Evolutionary conservation across 1,140 invertebrate species (phyloP), one percentile per base, ranked within the genome.

Genomic region (Lithobius niger): DNA sequence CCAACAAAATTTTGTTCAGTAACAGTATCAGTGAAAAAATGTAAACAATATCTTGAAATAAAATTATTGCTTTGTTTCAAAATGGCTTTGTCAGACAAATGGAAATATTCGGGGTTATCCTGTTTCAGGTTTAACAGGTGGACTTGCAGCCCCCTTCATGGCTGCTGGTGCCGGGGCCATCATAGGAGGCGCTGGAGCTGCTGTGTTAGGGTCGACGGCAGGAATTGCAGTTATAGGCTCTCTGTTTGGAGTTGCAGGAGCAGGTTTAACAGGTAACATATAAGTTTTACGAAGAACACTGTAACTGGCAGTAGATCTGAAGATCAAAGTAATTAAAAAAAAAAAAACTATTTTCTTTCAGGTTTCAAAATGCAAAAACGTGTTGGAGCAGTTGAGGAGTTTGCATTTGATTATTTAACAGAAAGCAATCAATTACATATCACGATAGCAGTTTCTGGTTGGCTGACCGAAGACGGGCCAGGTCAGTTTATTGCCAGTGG

Each of bases 331-430:
- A 36, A 36, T 10, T 36, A 10, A 36, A n/a, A n/a, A n/a, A n/a
- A n/a, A 36, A 10, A 36, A 10, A 10, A n/a, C n/a, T 56, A 4
- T 1, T 43, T 27, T 43, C 22, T 63, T 61, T 50, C 61, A 79
- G 79, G 80, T 22, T 81, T 77, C 61, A 82, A 83, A 69, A 84
- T 84, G 82, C 78, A 82, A 54, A 82, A 79, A 65, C 65, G 82
- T 57, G 77, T 83, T 49, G 82, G 82, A 21, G 78, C 79, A 59
- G 72, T 83, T n/a, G 80, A 82, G 69, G 80, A 84, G 64, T 84
- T 84, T 71, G 72, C 70, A 45, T 83, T 84, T 65, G 75, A 79
- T 52, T 71, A 74, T 22, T 59, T 84, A 21, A 67, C 69, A 6
- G 60, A 61, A 36, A 61, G 64, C 3, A 61, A 63, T 48, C 64